phyloP scores from a whole-genome alignment of 2,888 invertebrate species.

The Mylabris sibirica region DNA sequence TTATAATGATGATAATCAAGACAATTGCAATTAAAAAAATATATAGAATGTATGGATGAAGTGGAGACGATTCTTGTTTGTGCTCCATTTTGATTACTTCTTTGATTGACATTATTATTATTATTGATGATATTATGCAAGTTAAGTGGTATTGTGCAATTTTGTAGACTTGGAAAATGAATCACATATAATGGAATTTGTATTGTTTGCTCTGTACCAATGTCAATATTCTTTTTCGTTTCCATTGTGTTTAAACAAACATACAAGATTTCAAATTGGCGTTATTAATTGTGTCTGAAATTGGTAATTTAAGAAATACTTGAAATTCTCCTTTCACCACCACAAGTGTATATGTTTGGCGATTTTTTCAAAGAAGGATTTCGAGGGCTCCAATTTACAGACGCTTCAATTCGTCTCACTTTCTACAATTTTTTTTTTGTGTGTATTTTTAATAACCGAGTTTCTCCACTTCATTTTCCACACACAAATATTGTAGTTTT shows the following conservation, averaged over 20 bases:
- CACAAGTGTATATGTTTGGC: too few species aligned
- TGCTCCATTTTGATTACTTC: background rate
- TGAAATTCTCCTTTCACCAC: background rate
- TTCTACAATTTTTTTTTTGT: too few species aligned
- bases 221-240: background rate
- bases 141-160: slow-evolving; percentile 1
- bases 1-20: slow-evolving; percentile 1
- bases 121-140: background rate
- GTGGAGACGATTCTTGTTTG: background rate
- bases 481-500: too few species aligned
- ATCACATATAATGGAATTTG: slow-evolving; percentile 6
- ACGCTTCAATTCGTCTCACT: too few species aligned
- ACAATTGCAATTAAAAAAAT: background rate
- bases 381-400: too few species aligned
- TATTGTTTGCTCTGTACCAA: background rate
- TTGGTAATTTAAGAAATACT: background rate
- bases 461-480: too few species aligned
- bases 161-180: slow-evolving; percentile 6
- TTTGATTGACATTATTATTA: background rate
- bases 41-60: too few species aligned
- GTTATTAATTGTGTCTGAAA: background rate
- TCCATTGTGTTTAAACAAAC: background rate
- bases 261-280: background rate
- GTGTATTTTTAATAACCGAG: too few species aligned
- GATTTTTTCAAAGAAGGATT: too few species aligned